Base-by-base conservation (phyloP, 1,140 invertebrate species). In the Cotesia typhae region DNA sequence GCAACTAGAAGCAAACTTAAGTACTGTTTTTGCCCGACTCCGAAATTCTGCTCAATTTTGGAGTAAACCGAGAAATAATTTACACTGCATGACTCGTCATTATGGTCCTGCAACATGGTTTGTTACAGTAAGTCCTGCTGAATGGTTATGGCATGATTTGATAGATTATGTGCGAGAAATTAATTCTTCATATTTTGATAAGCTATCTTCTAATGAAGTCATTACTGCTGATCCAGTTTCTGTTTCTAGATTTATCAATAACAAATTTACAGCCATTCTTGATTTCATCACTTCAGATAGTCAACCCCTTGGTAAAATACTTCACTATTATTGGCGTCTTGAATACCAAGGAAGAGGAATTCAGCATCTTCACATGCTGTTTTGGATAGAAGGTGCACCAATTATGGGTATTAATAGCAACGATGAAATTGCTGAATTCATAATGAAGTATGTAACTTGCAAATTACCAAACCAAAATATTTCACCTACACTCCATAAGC, bases 141-240 rank as follows among this genome's bases (percentile, higher is more conserved):
- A 85, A 78, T 83, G 76, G 75, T 63, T 79, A 41, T 82, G 79
- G 80, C 59, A 74, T 6, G 79, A 82, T 73, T 77, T 84, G 69
- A 71, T 69, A 55, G 63, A 80, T 47, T 81, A 82, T 76, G 14
- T 84, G 36, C 63, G 63, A n/a, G 41, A 77, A 72, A 72, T 83
- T 2, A 82, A 82, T 71, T 65, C 61, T 4, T 59, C 57, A 10
- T 36, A 70, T 65, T 74, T 73, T 52, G 65, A 75, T 60, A 76
- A 73, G n/a, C 17, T 28, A 7, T 52, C 73, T 5, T 9, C 7
- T 5, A 65, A 9, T 57, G 75, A 77, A 68, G 14, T 81, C 4
- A 77, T 83, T 55, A 76, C 75, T 59, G n/a, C 51, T 41, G 76
- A 82, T 77, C 81, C 82, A 28, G 28, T 28, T 28, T 28, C 28